Conservation (phyloP, 2,797 vertebrate species). For the Smutsia gigantea region DNA sequence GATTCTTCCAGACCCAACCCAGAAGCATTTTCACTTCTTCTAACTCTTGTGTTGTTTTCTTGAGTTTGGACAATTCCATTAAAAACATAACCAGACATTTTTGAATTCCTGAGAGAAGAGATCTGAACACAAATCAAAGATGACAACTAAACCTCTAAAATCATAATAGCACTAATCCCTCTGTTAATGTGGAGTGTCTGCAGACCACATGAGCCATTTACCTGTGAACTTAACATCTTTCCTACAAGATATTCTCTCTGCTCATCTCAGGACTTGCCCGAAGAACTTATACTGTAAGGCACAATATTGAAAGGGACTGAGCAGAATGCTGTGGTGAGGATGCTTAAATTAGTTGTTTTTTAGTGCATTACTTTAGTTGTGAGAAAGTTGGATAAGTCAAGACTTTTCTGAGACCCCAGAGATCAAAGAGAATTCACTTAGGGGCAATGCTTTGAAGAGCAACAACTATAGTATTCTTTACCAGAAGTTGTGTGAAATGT, state of each 20-base stretch:
- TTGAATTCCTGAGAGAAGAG: conserved; percentile 75
- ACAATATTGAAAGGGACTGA: neutral
- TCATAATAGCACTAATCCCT: conserved; percentile 62
- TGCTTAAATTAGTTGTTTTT: neutral
- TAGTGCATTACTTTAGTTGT: neutral
- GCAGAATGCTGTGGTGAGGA: neutral
- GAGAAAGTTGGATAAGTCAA: conserved; percentile 12
- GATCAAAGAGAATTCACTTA: conserved; percentile 55
- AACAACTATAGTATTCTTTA: neutral
- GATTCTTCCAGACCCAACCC: conserved; percentile 20
- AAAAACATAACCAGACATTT: conserved; percentile 75
- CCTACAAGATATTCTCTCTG: neutral
- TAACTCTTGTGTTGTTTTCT: conserved; percentile 15
- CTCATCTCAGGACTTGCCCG: neutral
- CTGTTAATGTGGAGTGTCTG: conserved; percentile 55
- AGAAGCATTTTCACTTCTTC: conserved; percentile 26
- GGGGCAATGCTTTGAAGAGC: neutral
- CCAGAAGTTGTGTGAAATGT: conserved; percentile 34
- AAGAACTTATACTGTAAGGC: neutral
- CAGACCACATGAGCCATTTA: conserved; percentile 40
- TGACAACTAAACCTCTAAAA: conserved; percentile 75
- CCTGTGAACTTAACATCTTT: neutral
- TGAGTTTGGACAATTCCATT: conserved; percentile 60
- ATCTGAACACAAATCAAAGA: conserved; percentile 77
- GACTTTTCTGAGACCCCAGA: conserved; percentile 47